Conservation (phyloP, 2,888 invertebrate species). For the Synanthedon vespiformis region DNA sequence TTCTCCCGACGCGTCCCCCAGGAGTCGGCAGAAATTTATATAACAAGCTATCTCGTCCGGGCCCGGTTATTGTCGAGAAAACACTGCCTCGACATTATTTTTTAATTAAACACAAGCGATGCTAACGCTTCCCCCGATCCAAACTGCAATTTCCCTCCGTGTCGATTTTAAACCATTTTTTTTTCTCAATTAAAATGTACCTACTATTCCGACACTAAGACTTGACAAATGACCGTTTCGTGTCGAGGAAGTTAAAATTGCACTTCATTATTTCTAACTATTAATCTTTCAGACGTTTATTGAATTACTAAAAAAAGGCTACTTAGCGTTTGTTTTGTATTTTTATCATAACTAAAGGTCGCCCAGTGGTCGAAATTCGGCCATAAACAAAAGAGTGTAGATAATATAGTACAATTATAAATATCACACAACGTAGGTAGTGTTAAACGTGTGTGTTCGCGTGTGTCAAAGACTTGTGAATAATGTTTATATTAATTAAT, state of each 20-base stretch:
- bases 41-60: constrained; percentile 67
- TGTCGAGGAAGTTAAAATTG: background rate
- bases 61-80: constrained; percentile 62
- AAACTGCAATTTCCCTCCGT: constrained; percentile 28
- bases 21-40: constrained; percentile 68
- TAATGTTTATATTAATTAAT: no score
- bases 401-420: no score
- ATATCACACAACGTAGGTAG: no score
- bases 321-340: no score
- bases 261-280: background rate
- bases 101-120: constrained; percentile 64
- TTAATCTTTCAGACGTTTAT: background rate
- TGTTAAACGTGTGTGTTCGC: no score
- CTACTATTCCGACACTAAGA: background rate
- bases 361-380: no score
- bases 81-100: constrained; percentile 63
- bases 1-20: constrained; percentile 60
- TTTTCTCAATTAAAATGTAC: constrained; percentile 10
- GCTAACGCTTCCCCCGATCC: constrained; percentile 33
- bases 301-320: background rate
- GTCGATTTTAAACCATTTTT: constrained; percentile 20
- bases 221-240: background rate
- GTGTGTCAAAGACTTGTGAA: no score
- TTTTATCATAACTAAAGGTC: no score
- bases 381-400: no score